Base-by-base conservation (phyloP, 2,888 invertebrate species). In the Antitype chi region DNA sequence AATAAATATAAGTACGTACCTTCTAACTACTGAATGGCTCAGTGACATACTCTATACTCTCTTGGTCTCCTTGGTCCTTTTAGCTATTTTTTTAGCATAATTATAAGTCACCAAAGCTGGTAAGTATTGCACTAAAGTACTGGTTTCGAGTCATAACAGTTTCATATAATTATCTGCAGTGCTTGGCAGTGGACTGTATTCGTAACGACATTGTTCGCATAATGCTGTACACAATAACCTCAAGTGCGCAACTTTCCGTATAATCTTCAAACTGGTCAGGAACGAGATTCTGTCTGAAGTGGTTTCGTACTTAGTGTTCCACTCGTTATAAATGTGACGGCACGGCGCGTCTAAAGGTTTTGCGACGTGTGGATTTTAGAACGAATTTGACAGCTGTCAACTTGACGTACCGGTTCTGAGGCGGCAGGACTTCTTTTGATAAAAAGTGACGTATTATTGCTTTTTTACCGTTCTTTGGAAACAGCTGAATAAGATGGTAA, bases 171-270 rank as follows among this genome's bases (percentile, higher is more conserved):
- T 15, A 17, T 28, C 4, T 59, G 28, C 8, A 43, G 60, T n/a
- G n/a, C n/a, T n/a, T 8, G 8, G 17, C 9, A 17, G 28, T 25
- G 59, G 8, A 25, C 20, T 43, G 72, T 25, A 25, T 17, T 9
- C 13, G 38, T 64, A 23, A 55, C 67, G 73, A 55, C 23, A 28
- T 43, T 62, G 75, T 60, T 80, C 43, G 32, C n/a, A 47, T 59
- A 23, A 59, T 17, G 49, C 57, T 25, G 59, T 25, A 23, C 23
- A 59, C 49, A 59, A 52, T 43, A 55, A 49, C n/a, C 23, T 8
- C 57, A 23, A 53, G 52, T 66, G 49, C n/a, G 28, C 25, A 49
- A 71, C 62, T 59, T 75, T 53, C 25, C n/a, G 7, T n/a, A 62
- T 70, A 23, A 62, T 52, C 3, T 15, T 8, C 13, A 17, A 52